Percentiles rank a stretch among this genome's conserved stretches.
Conservation (phyloP, 2,797 vertebrate species). For the Podarcis lilfordi region DNA sequence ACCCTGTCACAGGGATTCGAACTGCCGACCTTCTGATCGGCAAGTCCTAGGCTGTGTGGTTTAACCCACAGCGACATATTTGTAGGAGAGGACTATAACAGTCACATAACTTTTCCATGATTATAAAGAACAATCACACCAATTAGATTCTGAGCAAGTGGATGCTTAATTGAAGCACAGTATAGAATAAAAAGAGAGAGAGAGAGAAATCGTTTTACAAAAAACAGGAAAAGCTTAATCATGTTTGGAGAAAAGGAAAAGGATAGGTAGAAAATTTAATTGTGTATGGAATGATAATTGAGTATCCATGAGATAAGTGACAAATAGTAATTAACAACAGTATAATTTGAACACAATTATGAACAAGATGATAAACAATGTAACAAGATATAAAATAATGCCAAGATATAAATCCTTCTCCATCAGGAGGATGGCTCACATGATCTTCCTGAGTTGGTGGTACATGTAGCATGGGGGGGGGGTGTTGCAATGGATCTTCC, state of each 20-base stretch:
- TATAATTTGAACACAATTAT: not conserved
- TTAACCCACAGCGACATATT: not conserved
- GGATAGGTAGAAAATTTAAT: not conserved
- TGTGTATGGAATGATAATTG: not conserved
- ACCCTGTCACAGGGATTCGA: too few species aligned
- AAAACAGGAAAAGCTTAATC: not conserved
- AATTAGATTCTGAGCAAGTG: not conserved
- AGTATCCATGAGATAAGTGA: not conserved
- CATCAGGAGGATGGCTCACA: not conserved
- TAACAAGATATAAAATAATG: not conserved
- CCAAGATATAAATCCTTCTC: not conserved
- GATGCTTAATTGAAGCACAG: not conserved
- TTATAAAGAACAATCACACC: not conserved
- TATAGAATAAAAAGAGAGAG: not conserved
- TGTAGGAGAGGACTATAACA: not conserved
- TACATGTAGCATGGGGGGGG: not conserved
- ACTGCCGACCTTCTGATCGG: too few species aligned
- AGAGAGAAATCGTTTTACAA: too few species aligned
- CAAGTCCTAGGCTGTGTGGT: too few species aligned
- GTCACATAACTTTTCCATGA: not conserved
- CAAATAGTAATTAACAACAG: conserved; percentile 14
- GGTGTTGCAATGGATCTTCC: not conserved
- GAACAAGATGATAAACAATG: not conserved
- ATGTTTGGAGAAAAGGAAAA: not conserved
- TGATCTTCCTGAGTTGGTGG: not conserved